Conservation (phyloP, 1,140 invertebrate species). For the Euborellia annulipes region DNA sequence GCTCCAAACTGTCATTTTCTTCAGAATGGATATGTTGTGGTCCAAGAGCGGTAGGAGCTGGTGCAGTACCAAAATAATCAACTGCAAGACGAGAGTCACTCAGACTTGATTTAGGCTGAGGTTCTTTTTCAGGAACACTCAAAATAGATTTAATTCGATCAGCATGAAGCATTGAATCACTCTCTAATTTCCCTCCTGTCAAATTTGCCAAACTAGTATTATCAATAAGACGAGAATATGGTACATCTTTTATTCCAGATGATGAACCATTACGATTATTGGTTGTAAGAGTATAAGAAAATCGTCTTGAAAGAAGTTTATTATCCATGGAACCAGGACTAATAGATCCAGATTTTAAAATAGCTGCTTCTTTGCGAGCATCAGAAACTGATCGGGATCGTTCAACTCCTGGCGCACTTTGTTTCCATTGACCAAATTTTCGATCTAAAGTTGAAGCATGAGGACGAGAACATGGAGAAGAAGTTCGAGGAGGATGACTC, state of each 20-base stretch:
- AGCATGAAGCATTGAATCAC: slow-evolving; percentile 55
- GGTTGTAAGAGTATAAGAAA: no score
- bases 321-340: slow-evolving; percentile 31
- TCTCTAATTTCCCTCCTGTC: slow-evolving; percentile 50
- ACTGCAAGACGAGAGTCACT: slow-evolving; percentile 69
- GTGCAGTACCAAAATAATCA: slow-evolving; percentile 38
- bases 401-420: slow-evolving; percentile 18
- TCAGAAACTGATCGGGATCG: slow-evolving; percentile 26
- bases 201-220: slow-evolving; percentile 22
- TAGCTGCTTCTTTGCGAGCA: slow-evolving; percentile 20
- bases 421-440: no score
- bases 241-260: slow-evolving; percentile 37
- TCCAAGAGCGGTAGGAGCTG: slow-evolving; percentile 16
- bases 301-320: slow-evolving; percentile 27
- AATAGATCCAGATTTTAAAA: slow-evolving; percentile 25
- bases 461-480: slow-evolving; percentile 4
- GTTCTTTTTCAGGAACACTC: slow-evolving; percentile 33
- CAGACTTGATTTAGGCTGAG: slow-evolving; percentile 45
- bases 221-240: slow-evolving; percentile 61
- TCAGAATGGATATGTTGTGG: slow-evolving; percentile 22
- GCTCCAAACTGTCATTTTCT: background rate
- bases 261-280: no score
- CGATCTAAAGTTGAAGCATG: no score
- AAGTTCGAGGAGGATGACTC: slow-evolving; percentile 13
- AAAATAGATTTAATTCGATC: slow-evolving; percentile 44